phyloP scores from a whole-genome alignment of 2,113 vertebrate species.

The Ivindomyrus marchei region DNA sequence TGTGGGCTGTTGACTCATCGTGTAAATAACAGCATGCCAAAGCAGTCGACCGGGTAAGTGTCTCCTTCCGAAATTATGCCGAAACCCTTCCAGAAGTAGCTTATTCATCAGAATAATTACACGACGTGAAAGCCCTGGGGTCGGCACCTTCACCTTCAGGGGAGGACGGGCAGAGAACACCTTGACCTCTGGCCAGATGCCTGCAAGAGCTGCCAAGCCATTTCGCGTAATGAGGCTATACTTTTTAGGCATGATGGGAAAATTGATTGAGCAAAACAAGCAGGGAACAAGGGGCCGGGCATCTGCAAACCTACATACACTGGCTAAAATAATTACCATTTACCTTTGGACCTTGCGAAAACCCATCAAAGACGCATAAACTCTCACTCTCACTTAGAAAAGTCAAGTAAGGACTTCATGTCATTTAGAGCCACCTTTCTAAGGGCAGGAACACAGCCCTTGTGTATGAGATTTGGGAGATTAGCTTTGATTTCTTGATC shows the following conservation, averaged over 20 bases:
- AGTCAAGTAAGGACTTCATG: background rate
- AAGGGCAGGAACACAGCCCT: background rate
- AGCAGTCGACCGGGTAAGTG: background rate
- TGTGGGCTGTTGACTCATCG: background rate
- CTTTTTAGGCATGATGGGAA: background rate
- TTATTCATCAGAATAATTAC: constrained; percentile 7
- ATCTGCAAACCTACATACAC: background rate
- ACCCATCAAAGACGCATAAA: background rate
- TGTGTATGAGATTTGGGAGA: background rate
- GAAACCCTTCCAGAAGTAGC: background rate
- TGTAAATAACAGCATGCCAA: background rate
- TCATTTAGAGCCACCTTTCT: background rate
- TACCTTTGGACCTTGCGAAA: background rate
- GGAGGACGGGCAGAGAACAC: background rate
- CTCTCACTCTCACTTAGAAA: background rate
- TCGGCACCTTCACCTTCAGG: background rate
- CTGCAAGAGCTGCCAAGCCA: background rate
- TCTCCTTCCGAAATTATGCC: background rate
- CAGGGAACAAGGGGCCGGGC: background rate
- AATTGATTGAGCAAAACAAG: background rate
- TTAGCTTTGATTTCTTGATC: constrained; percentile 5
- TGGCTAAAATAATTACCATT: background rate
- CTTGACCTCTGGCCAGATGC: background rate
- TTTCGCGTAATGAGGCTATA: background rate
- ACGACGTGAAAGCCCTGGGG: background rate